Base-by-base conservation (phyloP, 2,888 invertebrate species). In the Pollenia angustigena region DNA sequence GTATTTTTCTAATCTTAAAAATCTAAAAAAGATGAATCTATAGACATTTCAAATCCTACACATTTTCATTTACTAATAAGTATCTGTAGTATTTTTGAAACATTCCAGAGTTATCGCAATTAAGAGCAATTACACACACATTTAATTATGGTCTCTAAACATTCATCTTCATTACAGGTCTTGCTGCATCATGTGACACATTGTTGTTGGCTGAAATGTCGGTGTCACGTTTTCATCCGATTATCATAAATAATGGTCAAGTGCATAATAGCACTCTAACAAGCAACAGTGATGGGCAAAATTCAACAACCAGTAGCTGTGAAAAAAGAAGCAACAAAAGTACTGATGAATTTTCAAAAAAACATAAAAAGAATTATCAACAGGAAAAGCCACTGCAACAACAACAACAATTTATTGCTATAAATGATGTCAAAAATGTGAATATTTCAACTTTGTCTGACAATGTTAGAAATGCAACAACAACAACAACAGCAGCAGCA, bases 181-280 rank as follows among this genome's bases (percentile, higher is more conserved):
- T 97, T 68, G 95, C 95, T 12, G 95, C 95, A 18, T 94, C 95
- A 66, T 96, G 96, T 90, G 95, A 95, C 87, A 96, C 96, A 4
- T 93, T 95, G 81, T 91, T 96, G 48, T 94, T 95, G 88, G 95
- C 95, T 66, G 96, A 96, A 91, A 93, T 96, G 90, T 95, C 95
- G 90, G 94, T 95, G 12, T 95, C 95, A 90, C 93, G 91, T 87
- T 93, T 92, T 84, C 88, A 90, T 75, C 92, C 93, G 86, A 91
- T 90, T 88, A 92, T 93, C 88, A 88, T 93, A 87, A 92, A 91
- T 89, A 91, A 89, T 88, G 92, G 92, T 66, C 91, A 92, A 90
- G 87, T 89, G 68, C 90, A 92, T 87, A 90, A 89, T 87, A 90
- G 90, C 80, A 92, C 90, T 82, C 88, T 93, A 87, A 88, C 90